phyloP scores from a whole-genome alignment of 2,113 vertebrate genomes.

The Amphiprion ocellaris region DNA sequence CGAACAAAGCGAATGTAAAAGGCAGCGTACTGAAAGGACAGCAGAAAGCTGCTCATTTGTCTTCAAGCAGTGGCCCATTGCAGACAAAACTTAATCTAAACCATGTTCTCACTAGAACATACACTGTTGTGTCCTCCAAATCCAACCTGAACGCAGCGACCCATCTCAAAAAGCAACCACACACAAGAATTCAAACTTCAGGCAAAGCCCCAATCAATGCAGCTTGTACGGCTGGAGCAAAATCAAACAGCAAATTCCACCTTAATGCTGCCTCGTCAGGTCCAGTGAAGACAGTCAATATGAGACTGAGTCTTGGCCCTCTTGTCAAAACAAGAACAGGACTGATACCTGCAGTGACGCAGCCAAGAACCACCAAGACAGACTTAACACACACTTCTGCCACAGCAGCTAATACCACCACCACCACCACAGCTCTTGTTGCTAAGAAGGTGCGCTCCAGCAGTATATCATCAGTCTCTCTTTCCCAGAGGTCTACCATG shows the following conservation, averaged over 20 bases:
- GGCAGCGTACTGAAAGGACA: neutral
- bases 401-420: neutral
- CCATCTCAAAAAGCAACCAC: slow-evolving; percentile 12
- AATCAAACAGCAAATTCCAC: neutral
- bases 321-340: slow-evolving; percentile 71
- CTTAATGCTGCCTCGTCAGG: neutral
- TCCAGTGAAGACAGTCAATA: accelerated
- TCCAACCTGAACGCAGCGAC: neutral
- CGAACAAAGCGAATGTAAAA: slow-evolving; percentile 15
- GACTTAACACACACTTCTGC: no score
- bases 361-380: slow-evolving; percentile 32
- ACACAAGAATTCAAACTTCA: neutral
- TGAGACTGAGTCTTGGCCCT: slow-evolving; percentile 51
- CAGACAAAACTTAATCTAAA: neutral
- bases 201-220: slow-evolving; percentile 5
- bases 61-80: neutral
- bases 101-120: neutral
- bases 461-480: neutral
- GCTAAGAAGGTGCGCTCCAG: neutral
- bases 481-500: neutral
- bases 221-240: neutral
- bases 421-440: no score
- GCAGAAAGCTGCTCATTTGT: neutral
- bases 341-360: slow-evolving; percentile 61
- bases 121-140: neutral